Conservation (phyloP, 2,113 vertebrate species). For the Zosterops pallidus region DNA sequence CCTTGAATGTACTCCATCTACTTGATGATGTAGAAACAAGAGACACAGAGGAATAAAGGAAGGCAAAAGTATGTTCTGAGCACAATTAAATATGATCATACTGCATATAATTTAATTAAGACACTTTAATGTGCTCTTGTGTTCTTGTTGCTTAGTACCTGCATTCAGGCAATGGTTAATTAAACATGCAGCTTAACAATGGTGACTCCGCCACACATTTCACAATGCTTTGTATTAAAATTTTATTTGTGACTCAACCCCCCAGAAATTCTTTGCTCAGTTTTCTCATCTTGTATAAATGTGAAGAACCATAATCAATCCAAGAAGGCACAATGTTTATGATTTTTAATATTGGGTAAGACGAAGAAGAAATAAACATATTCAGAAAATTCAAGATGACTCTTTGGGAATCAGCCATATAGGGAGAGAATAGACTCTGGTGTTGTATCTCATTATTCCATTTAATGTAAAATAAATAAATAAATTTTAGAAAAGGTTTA, state of each 20-base stretch:
- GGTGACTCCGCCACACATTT: neutral
- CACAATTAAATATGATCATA: neutral
- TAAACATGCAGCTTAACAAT: constrained; percentile 23
- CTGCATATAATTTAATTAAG: constrained; percentile 27
- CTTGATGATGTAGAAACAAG: neutral
- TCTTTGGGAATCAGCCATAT: neutral
- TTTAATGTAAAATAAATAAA: neutral
- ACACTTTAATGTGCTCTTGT: neutral
- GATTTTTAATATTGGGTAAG: neutral
- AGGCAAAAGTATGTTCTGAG: neutral
- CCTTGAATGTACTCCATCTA: neutral
- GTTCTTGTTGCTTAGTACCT: constrained; percentile 39
- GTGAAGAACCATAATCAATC: neutral
- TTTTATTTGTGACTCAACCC: neutral
- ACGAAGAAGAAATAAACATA: neutral
- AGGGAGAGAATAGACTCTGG: neutral
- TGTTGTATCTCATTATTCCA: neutral
- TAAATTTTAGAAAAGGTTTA: neutral
- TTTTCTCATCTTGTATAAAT: neutral
- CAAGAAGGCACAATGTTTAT: neutral
- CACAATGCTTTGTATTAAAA: neutral
- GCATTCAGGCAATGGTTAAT: neutral
- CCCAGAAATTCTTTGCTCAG: neutral
- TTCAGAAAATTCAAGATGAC: neutral
- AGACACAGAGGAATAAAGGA: neutral